These are phyloP conservation scores for Apogon talboti DNA, from an alignment of 2,797 vertebrate genomes.

Conservation along the genomic window DNA sequence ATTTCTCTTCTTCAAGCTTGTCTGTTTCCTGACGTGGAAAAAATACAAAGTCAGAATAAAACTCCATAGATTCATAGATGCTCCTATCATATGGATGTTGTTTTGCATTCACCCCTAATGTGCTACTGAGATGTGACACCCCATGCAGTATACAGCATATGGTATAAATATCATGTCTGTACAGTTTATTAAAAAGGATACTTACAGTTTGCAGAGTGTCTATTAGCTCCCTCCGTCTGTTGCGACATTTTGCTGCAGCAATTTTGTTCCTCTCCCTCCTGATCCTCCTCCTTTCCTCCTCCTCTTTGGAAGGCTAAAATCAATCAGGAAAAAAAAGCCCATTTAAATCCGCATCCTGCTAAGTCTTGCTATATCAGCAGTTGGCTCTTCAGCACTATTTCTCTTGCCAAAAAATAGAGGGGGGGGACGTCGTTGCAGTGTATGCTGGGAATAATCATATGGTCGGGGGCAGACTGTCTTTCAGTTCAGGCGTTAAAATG, in stretches of 20 bases:
- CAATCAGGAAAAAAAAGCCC: slow-evolving; percentile 43
- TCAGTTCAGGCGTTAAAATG: slow-evolving; percentile 59
- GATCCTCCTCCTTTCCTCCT: slow-evolving; percentile 92
- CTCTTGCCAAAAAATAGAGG: slow-evolving; percentile 35
- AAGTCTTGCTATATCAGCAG: slow-evolving; percentile 45
- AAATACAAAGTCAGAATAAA: background rate
- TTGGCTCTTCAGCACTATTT: slow-evolving; percentile 37
- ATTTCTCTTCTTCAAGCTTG: slow-evolving; percentile 92
- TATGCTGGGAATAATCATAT: slow-evolving; percentile 60
- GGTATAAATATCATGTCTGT: background rate
- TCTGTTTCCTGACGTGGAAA: slow-evolving; percentile 89
- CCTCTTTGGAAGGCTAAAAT: slow-evolving; percentile 90
- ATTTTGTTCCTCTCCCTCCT: slow-evolving; percentile 96
- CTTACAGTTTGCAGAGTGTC: slow-evolving; percentile 93
- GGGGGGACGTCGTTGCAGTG: slow-evolving; percentile 22
- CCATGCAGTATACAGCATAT: background rate
- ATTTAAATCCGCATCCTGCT: slow-evolving; percentile 39
- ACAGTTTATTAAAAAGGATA: slow-evolving; percentile 39
- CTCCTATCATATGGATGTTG: background rate
- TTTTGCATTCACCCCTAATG: slow-evolving; percentile 21
- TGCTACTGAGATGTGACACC: slow-evolving; percentile 23
- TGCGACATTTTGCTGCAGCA: slow-evolving; percentile 95
- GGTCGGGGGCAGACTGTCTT: slow-evolving; percentile 51
- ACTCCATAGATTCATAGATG: background rate
- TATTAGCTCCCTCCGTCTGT: slow-evolving; percentile 91